These are phyloP conservation scores for Tadarida brasiliensis DNA, from an alignment of 2,797 vertebrate genomes.

Conservation along the genomic window DNA sequence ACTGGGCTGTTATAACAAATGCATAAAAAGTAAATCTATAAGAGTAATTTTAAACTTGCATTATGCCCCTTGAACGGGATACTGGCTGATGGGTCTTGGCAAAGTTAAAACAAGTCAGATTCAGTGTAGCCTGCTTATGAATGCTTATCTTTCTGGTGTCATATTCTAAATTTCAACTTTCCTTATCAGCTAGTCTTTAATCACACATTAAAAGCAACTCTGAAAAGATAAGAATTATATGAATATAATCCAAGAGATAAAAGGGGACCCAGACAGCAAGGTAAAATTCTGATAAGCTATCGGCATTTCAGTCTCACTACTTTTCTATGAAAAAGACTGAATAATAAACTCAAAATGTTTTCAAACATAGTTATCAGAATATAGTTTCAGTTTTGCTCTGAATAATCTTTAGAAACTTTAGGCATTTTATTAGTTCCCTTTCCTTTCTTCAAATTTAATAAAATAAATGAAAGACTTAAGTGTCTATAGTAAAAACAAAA, in stretches of 20 bases:
- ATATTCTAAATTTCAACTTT: constrained; percentile 29
- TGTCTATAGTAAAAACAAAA: not conserved
- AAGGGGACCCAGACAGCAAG: not conserved
- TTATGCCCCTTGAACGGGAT: constrained; percentile 4
- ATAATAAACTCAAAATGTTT: not conserved
- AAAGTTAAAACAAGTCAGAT: not conserved
- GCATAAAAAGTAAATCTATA: constrained; percentile 46
- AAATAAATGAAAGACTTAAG: not conserved
- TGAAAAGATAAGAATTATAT: constrained; percentile 45
- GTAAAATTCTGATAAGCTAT: not conserved
- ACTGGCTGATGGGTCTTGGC: not conserved
- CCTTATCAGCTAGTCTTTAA: constrained; percentile 26
- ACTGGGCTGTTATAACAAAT: not conserved
- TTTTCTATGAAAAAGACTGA: not conserved
- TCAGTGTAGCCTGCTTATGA: not conserved
- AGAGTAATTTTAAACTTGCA: constrained; percentile 38
- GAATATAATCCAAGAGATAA: not conserved
- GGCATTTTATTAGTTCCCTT: not conserved
- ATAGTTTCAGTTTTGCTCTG: not conserved
- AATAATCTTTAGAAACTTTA: not conserved
- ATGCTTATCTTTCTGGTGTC: constrained; percentile 33
- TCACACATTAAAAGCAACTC: constrained; percentile 18
- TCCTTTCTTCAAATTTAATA: not conserved
- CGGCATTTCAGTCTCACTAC: not conserved
- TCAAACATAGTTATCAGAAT: not conserved